These are phyloP conservation scores for Propithecus perrieri DNA, from an alignment of 2,797 vertebrate species.

Conservation along the genomic window DNA sequence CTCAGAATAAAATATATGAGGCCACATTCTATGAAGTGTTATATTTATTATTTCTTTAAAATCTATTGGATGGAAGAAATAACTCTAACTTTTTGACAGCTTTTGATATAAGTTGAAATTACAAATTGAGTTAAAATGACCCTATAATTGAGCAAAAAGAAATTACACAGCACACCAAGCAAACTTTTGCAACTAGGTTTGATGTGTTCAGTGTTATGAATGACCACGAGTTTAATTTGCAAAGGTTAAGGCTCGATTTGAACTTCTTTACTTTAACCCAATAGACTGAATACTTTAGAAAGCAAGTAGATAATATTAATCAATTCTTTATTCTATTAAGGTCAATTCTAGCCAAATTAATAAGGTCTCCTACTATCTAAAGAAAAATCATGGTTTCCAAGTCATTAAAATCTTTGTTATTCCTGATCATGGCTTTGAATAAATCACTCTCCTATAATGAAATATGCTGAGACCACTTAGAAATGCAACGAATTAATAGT, in stretches of 20 bases:
- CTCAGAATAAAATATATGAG: background rate
- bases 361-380: background rate
- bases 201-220: background rate
- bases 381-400: background rate
- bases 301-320: background rate
- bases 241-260: background rate
- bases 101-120: constrained; percentile 48
- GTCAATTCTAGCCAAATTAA: constrained; percentile 54
- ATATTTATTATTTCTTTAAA: constrained; percentile 23
- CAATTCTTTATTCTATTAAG: constrained; percentile 24
- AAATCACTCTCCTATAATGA: background rate
- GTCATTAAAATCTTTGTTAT: background rate
- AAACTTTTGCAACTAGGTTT: background rate
- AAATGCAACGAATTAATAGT: background rate
- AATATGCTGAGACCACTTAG: background rate
- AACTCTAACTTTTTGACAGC: constrained; percentile 18
- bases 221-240: background rate
- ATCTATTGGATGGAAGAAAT: constrained; percentile 2
- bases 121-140: constrained; percentile 3
- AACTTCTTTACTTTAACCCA: background rate
- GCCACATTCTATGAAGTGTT: background rate
- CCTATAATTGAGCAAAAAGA: background rate
- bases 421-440: background rate
- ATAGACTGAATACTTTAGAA: constrained; percentile 11
- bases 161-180: background rate